Evolutionary conservation across 2,888 invertebrate genomes (phyloP), one percentile per base, ranked within the genome.

Genomic region (Gisinianus flammeolus): DNA sequence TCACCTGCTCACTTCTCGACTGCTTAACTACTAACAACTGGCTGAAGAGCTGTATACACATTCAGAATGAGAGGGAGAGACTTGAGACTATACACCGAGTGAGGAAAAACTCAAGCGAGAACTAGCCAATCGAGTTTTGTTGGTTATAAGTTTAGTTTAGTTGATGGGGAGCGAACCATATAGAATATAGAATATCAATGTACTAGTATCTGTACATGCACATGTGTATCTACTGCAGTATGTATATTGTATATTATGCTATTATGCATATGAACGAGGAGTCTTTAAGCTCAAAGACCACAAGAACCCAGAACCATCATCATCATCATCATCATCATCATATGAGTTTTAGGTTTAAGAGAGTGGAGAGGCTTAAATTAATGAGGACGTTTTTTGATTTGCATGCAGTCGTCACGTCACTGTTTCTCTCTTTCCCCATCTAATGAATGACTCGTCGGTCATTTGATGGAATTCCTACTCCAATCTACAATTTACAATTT

Each of bases 41-140:
- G n/a, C n/a, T n/a, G n/a, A n/a, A n/a, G n/a, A n/a, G n/a, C n/a
- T n/a, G n/a, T 8, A 35, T 35, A 35, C 35, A 35, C 35, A 35
- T 35, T 35, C 12, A 35, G 56, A 62, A 24, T n/a, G 62, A 62
- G 62, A 24, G 24, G 24, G 62, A 62, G 26, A 62, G 26, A 62
- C 62, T 24, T 24, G 24, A 19, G 1, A 62, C 24, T 24, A 62
- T 10, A 19, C 26, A 6, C 24, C 12, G n/a, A 10, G 44, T 44
- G 44, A 3, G n/a, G 16, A 35, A 58, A 56, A 58, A 30, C 58
- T 71, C 28, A 58, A 58, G 71, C 56, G 71, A 71, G 56, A 71
- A 71, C 71, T 71, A 71, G 71, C 71, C 71, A 71, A 58, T 71
- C 71, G 71, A 71, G 58, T 71, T 71, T 71, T 71, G n/a, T 19